Base-by-base conservation (phyloP, 2,797 vertebrate genomes). In the Myoxocephalus aenaeus region DNA sequence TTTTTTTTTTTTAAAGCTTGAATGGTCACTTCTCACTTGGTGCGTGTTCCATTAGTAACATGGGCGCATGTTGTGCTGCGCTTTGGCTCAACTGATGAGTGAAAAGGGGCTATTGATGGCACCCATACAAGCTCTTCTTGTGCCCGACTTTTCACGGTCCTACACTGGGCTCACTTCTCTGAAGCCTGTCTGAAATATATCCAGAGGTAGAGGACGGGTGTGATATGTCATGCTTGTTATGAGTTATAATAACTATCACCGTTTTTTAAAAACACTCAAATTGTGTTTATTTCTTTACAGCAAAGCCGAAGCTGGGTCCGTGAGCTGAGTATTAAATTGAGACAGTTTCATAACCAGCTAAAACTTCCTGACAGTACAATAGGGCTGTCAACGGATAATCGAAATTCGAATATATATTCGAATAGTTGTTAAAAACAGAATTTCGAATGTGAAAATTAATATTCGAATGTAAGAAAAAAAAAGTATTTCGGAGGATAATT, bases 101-200 rank as follows among this genome's bases (percentile, higher is more conserved):
- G 64, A 48, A 29, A 56, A n/a, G 5, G 10, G 8, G 53, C 11
- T 20, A 34, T 32, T 7, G 50, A 69, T 46, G 4, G 40, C 50
- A 61, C 17, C 25, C 10, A 25, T 7, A 2, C 38, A 48, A 42
- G 20, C 51, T 44, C 36, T 17, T 69, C 22, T 34, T 62, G 48
- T 68, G 10, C 22, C 25, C 1, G 12, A 70, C 58, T 34, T 20
- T 57, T 50, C 20, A 73, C 34, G 34, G 64, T 68, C 12, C 12
- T 18, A 63, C 12, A 51, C 18, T 63, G 25, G 9, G 18, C 20
- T 5, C 20, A 25, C 42, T 64, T 64, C 20, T 64, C 74, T 27
- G 46, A 68, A 38, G 53, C 12, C 58, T 48, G n/a, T 63, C n/a
- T 67, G 18, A 58, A 66, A 66, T 38, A 34, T 36, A 62, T 61